phyloP scores from a whole-genome alignment of 2,113 vertebrate species.

The Otocyon megalotis region DNA sequence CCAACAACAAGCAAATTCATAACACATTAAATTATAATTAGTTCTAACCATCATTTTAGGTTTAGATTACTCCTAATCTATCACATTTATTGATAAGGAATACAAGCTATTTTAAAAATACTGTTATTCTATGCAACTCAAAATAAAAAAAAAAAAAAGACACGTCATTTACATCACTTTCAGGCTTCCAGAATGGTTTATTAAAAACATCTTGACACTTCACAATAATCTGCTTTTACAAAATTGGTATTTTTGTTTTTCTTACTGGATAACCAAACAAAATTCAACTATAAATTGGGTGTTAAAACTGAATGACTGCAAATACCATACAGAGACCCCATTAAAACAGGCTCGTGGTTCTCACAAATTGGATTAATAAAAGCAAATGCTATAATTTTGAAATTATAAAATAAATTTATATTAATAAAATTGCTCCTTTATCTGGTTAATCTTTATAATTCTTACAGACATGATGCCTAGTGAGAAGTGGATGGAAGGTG shows the following conservation, averaged over 20 bases:
- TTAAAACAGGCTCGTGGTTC: background rate
- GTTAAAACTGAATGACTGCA: background rate
- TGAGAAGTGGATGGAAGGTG: background rate
- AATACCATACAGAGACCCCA: background rate
- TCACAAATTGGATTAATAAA: background rate
- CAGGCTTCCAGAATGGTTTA: background rate
- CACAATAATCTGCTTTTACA: background rate
- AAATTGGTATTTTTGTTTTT: background rate
- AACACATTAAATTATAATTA: background rate
- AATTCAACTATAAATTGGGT: background rate
- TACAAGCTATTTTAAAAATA: constrained; percentile 1
- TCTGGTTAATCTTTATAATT: background rate
- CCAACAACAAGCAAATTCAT: background rate
- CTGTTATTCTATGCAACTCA: background rate
- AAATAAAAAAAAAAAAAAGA: background rate
- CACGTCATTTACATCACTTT: background rate
- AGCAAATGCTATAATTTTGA: background rate
- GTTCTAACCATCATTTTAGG: background rate
- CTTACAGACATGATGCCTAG: background rate
- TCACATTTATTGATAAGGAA: background rate
- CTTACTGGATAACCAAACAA: background rate
- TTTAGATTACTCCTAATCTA: background rate
- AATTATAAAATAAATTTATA: background rate
- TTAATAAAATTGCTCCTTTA: background rate
- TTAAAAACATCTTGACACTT: background rate